Conservation (phyloP, 2,113 vertebrate genomes). For the Trochalopteron elliotii region DNA sequence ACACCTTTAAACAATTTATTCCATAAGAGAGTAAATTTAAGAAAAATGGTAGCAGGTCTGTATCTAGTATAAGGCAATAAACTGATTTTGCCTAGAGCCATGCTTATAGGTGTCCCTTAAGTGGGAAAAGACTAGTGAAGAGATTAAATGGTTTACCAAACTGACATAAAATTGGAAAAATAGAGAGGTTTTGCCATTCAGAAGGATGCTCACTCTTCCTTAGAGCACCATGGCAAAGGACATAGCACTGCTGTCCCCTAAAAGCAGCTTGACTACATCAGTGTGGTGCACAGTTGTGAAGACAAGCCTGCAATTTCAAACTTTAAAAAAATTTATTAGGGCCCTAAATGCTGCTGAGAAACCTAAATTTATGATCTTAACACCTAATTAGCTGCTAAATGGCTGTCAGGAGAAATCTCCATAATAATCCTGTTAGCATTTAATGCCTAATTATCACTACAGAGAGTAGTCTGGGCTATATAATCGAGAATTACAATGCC, state of each 20-base stretch:
- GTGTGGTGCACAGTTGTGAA: background rate
- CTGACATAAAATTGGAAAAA: background rate
- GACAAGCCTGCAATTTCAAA: background rate
- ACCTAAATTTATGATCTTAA: conserved; percentile 32
- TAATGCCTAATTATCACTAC: conserved; percentile 64
- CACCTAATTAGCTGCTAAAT: conserved; percentile 59
- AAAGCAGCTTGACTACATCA: background rate
- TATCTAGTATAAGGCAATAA: background rate
- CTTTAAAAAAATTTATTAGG: conserved; percentile 17
- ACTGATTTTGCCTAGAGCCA: background rate
- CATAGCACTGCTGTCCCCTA: background rate
- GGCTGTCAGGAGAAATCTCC: conserved; percentile 53
- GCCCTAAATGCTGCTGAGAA: conserved; percentile 16
- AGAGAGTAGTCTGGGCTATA: conserved; percentile 25
- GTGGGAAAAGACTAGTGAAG: background rate
- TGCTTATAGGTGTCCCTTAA: background rate
- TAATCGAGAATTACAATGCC: conserved; percentile 52
- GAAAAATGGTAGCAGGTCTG: background rate
- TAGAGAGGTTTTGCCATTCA: background rate
- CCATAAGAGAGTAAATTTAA: background rate
- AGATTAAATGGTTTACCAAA: background rate
- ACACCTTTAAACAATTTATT: background rate
- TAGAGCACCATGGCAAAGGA: background rate
- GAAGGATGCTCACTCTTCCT: background rate
- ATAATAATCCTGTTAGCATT: conserved; percentile 62